Percentiles rank a stretch among this genome's conserved stretches.
Evolutionary conservation across 1,140 invertebrate genomes (phyloP).

Genomic region (Zaprionus lachaisei): DNA sequence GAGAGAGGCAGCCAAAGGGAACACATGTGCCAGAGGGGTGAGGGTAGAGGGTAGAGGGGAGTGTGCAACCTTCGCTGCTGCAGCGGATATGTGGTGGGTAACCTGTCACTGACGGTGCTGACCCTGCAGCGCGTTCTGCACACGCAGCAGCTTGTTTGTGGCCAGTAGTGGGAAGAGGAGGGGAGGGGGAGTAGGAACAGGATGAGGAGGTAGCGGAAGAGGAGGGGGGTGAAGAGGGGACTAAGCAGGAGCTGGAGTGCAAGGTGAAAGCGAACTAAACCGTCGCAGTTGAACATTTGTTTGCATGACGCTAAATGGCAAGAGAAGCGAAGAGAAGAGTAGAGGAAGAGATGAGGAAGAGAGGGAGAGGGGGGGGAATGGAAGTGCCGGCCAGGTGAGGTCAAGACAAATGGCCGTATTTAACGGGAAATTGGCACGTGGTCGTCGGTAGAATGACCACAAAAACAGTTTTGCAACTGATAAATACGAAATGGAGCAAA

Average conservation of each 20-base stretch:
- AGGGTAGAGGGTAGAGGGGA: not conserved
- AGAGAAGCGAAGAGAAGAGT: not conserved
- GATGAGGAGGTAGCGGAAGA: not conserved
- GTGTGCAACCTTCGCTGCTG: conserved; percentile 12
- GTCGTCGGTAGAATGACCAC: conserved; percentile 15
- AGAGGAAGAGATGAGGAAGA: not conserved
- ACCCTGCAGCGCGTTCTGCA: conserved; percentile 33
- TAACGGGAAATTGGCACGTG: conserved; percentile 11
- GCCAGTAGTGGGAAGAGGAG: conserved; percentile 29
- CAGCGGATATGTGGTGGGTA: conserved; percentile 21
- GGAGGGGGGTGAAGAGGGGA: not conserved
- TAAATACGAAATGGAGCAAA: conserved; percentile 8
- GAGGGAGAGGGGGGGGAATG: not conserved
- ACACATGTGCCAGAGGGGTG: too few relatives aligned
- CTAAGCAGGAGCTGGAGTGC: conserved; percentile 25
- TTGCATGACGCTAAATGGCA: conserved; percentile 55
- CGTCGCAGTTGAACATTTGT: conserved; percentile 70
- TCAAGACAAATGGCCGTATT: conserved; percentile 20
- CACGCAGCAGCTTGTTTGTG: conserved; percentile 51
- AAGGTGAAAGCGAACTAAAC: conserved; percentile 18
- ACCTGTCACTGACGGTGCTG: conserved; percentile 29
- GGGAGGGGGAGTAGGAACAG: conserved; percentile 22
- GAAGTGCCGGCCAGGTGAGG: not conserved
- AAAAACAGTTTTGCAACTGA: conserved; percentile 11
- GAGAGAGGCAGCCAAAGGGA: conserved; percentile 1